Evolutionary conservation across 2,888 invertebrate species (phyloP), one percentile per base, ranked within the genome.

Genomic region (Mongoloraphidia duomilia): DNA sequence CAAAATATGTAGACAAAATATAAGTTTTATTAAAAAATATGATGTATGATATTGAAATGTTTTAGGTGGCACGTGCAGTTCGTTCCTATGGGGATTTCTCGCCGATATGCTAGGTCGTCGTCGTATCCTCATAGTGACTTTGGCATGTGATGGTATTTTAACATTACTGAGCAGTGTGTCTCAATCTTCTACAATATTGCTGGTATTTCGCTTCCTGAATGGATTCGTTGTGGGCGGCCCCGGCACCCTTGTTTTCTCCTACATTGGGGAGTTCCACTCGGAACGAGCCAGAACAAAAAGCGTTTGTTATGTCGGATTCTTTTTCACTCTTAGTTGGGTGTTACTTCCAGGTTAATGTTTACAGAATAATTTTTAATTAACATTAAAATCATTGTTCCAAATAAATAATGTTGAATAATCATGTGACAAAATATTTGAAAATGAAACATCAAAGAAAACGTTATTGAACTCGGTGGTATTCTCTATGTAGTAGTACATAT

Each of bases 11-110:
- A 43, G 3, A 12, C 8, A 43, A 17, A 43, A 33, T 11, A 10
- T 12, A 12, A 11, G 10, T 13, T 45, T 17, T 9, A 39, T 34
- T 13, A 9, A 8, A 34, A 10, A n/a, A n/a, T 13, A 17, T 10
- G 11, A 12, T 49, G 14, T 11, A 17, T 41, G 9, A 35, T 14
- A 11, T 48, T 14, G 47, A 46, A 36, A 13, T 43, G 49, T 52
- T 64, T 11, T 58, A 78, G 78, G 83, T 54, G 79, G 83, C 36
- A 79, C 81, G 34, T 57, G 81, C 26, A 87, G 87, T 46, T 82
- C 86, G 0, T 82, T 84, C 66, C 66, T 86, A 47, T 86, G 89
- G 86, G 89, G 90, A 40, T 76, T 81, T 54, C 63, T 87, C 53
- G 84, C 87, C 0, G 90, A 91, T 65, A 78, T 79, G 44, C 63